Evolutionary conservation across 1,140 invertebrate species (phyloP).

Genomic region (Drosophila kanapiae): DNA sequence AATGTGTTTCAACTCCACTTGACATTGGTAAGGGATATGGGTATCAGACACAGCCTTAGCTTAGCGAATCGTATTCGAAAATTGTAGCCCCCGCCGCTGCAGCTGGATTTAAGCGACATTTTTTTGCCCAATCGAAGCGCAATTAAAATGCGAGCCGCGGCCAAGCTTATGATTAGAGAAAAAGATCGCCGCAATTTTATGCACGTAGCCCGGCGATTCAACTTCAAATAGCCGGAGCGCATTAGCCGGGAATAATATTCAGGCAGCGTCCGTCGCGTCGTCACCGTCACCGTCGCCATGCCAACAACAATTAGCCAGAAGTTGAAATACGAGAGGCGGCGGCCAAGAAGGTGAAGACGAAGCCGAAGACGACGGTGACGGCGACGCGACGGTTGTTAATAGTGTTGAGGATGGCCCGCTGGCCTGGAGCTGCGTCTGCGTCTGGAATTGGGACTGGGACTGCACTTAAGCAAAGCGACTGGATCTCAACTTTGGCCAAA

Average conservation of each 20-base stretch:
- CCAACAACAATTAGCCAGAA: conserved; percentile 50
- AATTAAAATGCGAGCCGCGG: conserved; percentile 70
- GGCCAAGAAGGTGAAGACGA: conserved; percentile 11
- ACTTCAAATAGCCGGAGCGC: conserved; percentile 53
- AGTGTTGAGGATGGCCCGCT: conserved; percentile 39
- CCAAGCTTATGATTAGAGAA: conserved; percentile 66
- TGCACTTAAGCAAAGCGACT: conserved; percentile 76
- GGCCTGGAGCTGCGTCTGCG: conserved; percentile 3
- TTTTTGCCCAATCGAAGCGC: conserved; percentile 27
- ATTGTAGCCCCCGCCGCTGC: not conserved
- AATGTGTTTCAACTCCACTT: conserved; percentile 26
- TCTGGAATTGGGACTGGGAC: conserved; percentile 37
- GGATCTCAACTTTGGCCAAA: conserved; percentile 78
- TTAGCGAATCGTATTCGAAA: conserved; percentile 7
- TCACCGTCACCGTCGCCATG: conserved; percentile 22
- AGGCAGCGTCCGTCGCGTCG: conserved; percentile 30
- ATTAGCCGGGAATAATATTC: conserved; percentile 49
- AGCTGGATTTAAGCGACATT: conserved; percentile 17
- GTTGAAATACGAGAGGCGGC: conserved; percentile 53
- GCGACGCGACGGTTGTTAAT: conserved; percentile 22
- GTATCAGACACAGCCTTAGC: too few species aligned
- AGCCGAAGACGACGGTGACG: not conserved
- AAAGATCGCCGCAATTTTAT: conserved; percentile 68
- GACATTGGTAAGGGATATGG: conserved; percentile 6
- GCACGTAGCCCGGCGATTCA: conserved; percentile 60